Base-by-base conservation (phyloP, 1,140 invertebrate species). In the Drosophila prosaltans region DNA sequence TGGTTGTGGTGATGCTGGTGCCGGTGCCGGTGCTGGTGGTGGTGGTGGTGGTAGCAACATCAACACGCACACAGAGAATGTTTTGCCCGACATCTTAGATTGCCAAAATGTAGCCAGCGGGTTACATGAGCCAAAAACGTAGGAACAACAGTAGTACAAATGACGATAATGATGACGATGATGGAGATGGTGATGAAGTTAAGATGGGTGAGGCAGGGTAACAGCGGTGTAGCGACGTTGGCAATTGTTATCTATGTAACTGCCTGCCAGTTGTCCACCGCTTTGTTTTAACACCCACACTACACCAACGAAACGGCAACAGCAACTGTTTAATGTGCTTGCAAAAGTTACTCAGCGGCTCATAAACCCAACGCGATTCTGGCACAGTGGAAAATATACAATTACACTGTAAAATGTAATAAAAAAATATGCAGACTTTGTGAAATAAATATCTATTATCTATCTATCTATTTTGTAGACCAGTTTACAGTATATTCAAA, bases 211-310 rank as follows among this genome's bases (percentile, higher is more conserved):
- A 45, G 36, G 8, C 21, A 45, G 28, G 3, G n/a, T 43, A 43
- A 36, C 3, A 36, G 32, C 32, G 32, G 69, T 39, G 67, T 32
- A 68, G 66, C 69, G 65, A 86, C 67, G 62, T 67, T 88, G 83
- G 80, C 80, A 80, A 88, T 88, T 88, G 83, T 86, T 86, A 88
- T 88, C 83, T 88, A 74, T 88, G 83, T 78, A 80, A 85, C 72
- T 70, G 72, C 54, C 66, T 65, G 74, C 61, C 64, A 51, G 62
- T 72, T 81, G 75, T 81, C 65, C 81, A 75, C 66, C 72, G 69
- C 36, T 77, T 81, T 78, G 81, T 80, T 74, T 63, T 61, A 39
- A 78, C 78, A 69, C 78, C 82, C 74, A 66, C 70, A 72, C 48
- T 73, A 77, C 72, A 67, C 10, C 65, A 65, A 21, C 57, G 3